A percentile compares a stretch with the other conserved stretches of the same genome.
phyloP scores from a whole-genome alignment of 1,140 invertebrate genomes.

The Campoletis sonorensis region DNA sequence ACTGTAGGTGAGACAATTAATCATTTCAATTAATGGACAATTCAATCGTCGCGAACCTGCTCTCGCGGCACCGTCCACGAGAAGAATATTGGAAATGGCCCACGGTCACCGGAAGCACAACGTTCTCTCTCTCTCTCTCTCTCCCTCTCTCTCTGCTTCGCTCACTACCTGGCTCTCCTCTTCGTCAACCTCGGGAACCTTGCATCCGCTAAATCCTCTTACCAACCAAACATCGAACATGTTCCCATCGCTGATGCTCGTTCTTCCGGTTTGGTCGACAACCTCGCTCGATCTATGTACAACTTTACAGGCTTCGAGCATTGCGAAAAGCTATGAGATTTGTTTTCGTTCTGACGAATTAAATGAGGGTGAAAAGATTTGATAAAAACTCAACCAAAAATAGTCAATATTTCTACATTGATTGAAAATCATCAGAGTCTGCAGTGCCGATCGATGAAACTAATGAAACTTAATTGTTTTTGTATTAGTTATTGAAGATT shows the following conservation, averaged over 20 bases:
- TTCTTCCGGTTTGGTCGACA: slow-evolving; percentile 22
- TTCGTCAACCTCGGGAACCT: background rate
- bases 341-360: background rate
- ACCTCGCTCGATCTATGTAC: background rate
- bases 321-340: background rate
- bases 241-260: slow-evolving; percentile 36
- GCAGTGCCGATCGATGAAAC: background rate
- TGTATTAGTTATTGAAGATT: too few relatives aligned
- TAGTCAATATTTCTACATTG: too few relatives aligned
- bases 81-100: slow-evolving; percentile 75
- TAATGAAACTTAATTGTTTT: too few relatives aligned
- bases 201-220: background rate
- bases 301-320: background rate
- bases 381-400: too few relatives aligned
- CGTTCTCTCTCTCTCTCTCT: slow-evolving; percentile 21
- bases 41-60: slow-evolving; percentile 68
- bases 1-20: slow-evolving; percentile 75
- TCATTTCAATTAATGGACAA: slow-evolving; percentile 77
- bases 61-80: slow-evolving; percentile 62
- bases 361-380: too few relatives aligned
- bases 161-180: slow-evolving; percentile 16
- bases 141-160: slow-evolving; percentile 13
- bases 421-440: too few relatives aligned
- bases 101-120: slow-evolving; percentile 65
- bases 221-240: background rate